phyloP scores from a whole-genome alignment of 1,140 invertebrate species.

The Leptinotarsa defecta region DNA sequence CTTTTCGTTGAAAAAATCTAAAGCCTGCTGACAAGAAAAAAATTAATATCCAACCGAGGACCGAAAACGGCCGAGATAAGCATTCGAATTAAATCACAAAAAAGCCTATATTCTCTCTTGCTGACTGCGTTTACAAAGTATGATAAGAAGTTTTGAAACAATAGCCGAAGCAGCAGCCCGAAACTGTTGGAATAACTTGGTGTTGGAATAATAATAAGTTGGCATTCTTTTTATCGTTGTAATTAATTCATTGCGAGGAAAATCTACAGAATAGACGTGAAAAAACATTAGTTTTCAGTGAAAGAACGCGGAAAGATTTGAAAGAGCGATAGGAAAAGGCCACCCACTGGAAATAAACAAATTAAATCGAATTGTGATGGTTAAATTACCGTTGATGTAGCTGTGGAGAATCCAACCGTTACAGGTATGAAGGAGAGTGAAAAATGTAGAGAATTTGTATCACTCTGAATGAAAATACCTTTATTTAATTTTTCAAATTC shows the following conservation, averaged over 20 bases:
- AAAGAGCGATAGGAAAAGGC: background rate
- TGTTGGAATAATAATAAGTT: background rate
- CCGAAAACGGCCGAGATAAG: background rate
- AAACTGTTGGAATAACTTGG: background rate
- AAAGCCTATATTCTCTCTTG: slow-evolving; percentile 1
- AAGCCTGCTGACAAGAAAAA: background rate
- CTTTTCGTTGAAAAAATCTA: background rate
- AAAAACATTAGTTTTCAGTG: background rate
- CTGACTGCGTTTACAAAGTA: background rate
- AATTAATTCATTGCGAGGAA: background rate
- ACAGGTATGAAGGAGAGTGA: background rate
- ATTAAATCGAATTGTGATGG: background rate
- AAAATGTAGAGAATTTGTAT: too few species aligned
- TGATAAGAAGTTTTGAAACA: slow-evolving; percentile 1
- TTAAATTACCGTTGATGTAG: background rate
- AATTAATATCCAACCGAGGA: background rate
- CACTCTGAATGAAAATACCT: too few species aligned
- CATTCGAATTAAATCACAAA: background rate
- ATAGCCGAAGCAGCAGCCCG: background rate
- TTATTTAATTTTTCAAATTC: too few species aligned
- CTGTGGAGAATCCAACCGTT: background rate
- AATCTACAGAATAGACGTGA: background rate
- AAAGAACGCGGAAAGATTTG: background rate
- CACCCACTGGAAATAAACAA: slow-evolving; percentile 2
- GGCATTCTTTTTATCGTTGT: background rate